A percentile compares a stretch with the other conserved stretches of the same genome.
Evolutionary conservation across 2,888 invertebrate species (phyloP).

Genomic region (Eupithecia abbreviata): DNA sequence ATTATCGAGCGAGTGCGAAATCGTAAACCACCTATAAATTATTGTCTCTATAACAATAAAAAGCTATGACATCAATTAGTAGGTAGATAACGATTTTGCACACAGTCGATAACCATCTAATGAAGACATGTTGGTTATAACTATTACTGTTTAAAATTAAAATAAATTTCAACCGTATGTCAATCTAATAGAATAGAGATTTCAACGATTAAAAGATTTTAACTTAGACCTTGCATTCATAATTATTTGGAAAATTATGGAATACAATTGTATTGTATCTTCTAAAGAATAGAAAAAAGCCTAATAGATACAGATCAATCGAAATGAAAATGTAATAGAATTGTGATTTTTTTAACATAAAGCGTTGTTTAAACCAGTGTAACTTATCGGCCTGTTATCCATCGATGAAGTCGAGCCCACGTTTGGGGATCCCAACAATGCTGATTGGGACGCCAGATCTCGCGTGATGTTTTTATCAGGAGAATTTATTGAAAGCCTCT

Average conservation of each 20-base stretch:
- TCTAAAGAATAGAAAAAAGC: too few relatives aligned
- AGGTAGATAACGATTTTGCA: background rate
- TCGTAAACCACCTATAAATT: background rate
- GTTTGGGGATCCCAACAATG: constrained; percentile 26
- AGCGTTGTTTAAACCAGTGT: background rate
- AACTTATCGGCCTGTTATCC: background rate
- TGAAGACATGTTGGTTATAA: background rate
- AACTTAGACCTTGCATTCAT: too few relatives aligned
- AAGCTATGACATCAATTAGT: background rate
- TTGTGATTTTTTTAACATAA: background rate
- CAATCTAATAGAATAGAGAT: too few relatives aligned
- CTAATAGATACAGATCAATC: too few relatives aligned
- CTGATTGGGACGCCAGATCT: constrained; percentile 24
- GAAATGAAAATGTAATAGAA: background rate
- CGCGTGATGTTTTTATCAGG: constrained; percentile 28
- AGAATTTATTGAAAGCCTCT: constrained; percentile 25
- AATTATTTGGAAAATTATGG: too few relatives aligned
- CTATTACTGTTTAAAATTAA: too few relatives aligned
- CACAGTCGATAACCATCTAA: background rate
- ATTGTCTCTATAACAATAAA: background rate
- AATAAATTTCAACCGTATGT: too few relatives aligned
- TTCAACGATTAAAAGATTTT: too few relatives aligned
- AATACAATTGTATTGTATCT: too few relatives aligned
- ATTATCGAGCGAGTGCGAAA: background rate
- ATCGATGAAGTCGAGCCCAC: constrained; percentile 11